phyloP scores from a whole-genome alignment of 2,113 vertebrate species.

The Morone saxatilis region DNA sequence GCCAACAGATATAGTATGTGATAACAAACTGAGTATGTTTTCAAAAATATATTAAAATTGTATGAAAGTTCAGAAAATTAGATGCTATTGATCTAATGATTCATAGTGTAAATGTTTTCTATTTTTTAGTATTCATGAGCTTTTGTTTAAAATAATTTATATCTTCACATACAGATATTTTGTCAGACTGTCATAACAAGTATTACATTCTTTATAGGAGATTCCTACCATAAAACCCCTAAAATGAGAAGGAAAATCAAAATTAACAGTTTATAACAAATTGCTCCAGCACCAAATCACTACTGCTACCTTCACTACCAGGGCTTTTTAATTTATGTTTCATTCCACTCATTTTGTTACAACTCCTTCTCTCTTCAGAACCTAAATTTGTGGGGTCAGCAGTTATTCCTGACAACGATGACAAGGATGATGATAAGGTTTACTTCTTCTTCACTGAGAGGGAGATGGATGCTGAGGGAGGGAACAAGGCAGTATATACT shows the following conservation, averaged over 20 bases:
- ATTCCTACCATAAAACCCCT: background rate
- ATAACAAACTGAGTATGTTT: background rate
- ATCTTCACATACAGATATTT: background rate
- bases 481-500: conserved; percentile 88
- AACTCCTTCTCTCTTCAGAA: conserved; percentile 81
- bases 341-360: background rate
- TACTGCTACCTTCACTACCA: background rate
- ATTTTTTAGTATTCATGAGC: background rate
- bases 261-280: background rate
- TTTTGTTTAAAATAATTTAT: background rate
- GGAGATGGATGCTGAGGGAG: conserved; percentile 87
- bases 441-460: conserved; percentile 98
- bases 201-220: background rate
- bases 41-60: background rate
- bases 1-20: background rate
- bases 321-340: background rate
- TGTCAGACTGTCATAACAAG: background rate
- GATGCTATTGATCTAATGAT: background rate
- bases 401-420: conserved; percentile 95
- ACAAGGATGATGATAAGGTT: conserved; percentile 94
- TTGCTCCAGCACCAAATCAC: background rate
- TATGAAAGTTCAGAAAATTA: background rate
- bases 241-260: background rate
- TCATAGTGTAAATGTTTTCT: background rate
- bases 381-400: conserved; percentile 94